Base-by-base conservation (phyloP, 2,113 vertebrate genomes). In the Tangachromis dhanisi region DNA sequence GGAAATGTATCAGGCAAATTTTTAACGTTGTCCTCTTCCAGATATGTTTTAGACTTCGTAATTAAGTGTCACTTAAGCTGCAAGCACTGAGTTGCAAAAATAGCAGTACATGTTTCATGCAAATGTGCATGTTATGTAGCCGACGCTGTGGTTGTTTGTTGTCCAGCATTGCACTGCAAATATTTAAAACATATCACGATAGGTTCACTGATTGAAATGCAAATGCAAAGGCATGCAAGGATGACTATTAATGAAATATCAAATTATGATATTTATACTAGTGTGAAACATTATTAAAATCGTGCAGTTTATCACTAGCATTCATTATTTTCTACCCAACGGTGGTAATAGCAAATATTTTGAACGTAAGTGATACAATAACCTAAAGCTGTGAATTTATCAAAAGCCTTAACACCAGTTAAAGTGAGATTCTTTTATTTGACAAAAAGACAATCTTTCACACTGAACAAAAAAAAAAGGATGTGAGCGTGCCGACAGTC, bases 11-110 rank as follows among this genome's bases (percentile, higher is more conserved):
- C 33, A 16, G 47, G 16, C 31, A 71, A 8, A 51, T 53, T 66
- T 35, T 26, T 35, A 19, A 31, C 3, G 0, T 68, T 71, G 0
- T 24, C 13, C 12, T 51, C 9, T 13, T 78, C 26, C 26, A n/a
- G 1, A 33, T 51, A 33, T 78, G 29, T 33, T 78, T 78, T 53
- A 38, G 5, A 51, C 19, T 68, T 3, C 0, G 7, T 38, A 16
- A 16, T 66, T 35, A 66, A 83, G 19, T 21, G 7, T 31, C 40
- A 24, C 0, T 40, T 33, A 51, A 51, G 17, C 45, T n/a, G 26
- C 26, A 76, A 47, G 24, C 24, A 78, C 17, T 33, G 45, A 31
- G 45, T 51, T 51, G 26, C 73, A 78, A 26, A 78, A 78, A 51
- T 78, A 78, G 45, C 17, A 0, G 1, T 17, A 17, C 29, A 33